phyloP scores from a whole-genome alignment of 2,888 invertebrate genomes.

The Apeira syringaria region DNA sequence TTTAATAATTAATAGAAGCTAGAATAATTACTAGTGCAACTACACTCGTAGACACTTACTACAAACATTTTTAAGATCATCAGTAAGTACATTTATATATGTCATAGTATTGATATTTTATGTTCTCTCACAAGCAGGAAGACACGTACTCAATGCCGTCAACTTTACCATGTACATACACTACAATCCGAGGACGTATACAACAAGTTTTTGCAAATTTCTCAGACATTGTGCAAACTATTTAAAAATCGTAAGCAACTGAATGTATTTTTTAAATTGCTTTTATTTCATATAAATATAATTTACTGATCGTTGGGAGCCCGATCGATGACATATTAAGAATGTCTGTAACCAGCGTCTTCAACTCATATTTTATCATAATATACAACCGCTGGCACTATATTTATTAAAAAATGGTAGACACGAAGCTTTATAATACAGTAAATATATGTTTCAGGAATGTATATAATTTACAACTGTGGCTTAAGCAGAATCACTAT shows the following conservation, averaged over 20 bases:
- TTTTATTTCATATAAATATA: slow-evolving; percentile 29
- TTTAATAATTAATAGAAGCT: too few relatives aligned
- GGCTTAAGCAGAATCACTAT: too few relatives aligned
- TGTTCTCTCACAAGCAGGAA: slow-evolving; percentile 43
- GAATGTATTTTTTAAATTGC: slow-evolving; percentile 13
- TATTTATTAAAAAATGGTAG: slow-evolving; percentile 29
- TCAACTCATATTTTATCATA: slow-evolving; percentile 35
- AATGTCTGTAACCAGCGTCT: slow-evolving; percentile 30
- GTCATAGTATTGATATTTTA: not conserved
- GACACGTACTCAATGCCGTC: slow-evolving; percentile 49
- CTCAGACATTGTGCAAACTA: not conserved
- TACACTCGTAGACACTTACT: too few relatives aligned
- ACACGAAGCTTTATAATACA: too few relatives aligned
- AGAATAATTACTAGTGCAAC: too few relatives aligned
- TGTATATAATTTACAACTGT: too few relatives aligned
- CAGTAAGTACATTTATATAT: not conserved
- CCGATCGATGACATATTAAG: slow-evolving; percentile 36
- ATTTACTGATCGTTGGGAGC: slow-evolving; percentile 34
- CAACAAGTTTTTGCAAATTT: not conserved
- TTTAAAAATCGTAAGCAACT: slow-evolving; percentile 5
- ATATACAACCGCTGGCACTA: slow-evolving; percentile 26
- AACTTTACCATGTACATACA: slow-evolving; percentile 49
- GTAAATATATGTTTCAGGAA: too few relatives aligned
- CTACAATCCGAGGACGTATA: slow-evolving; percentile 38
- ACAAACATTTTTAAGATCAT: slow-evolving; percentile 6